phyloP scores from a whole-genome alignment of 1,140 invertebrate species.

The Centruroides vittatus region DNA sequence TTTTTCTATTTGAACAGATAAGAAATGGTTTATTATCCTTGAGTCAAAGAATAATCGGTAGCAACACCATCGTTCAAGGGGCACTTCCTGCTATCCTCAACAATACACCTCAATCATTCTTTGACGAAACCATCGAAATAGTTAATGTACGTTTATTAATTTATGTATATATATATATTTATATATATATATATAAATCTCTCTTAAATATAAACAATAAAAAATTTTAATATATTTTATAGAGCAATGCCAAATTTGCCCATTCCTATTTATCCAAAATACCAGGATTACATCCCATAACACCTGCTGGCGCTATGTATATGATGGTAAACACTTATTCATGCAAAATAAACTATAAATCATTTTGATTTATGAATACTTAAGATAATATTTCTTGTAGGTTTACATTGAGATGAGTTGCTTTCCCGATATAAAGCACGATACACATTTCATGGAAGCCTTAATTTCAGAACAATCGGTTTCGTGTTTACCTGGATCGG shows the following conservation, averaged over 20 bases:
- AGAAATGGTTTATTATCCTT: slow-evolving; percentile 55
- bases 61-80: slow-evolving; percentile 81
- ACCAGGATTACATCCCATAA: slow-evolving; percentile 75
- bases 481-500: slow-evolving; percentile 78
- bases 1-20: slow-evolving; percentile 31
- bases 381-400: slow-evolving; percentile 19
- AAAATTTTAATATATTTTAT: background rate
- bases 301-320: slow-evolving; percentile 96
- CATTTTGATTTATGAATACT: background rate
- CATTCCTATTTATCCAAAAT: slow-evolving; percentile 54
- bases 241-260: slow-evolving; percentile 69
- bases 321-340: slow-evolving; percentile 69
- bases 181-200: background rate
- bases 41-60: slow-evolving; percentile 73
- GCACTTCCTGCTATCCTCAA: slow-evolving; percentile 75
- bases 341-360: background rate
- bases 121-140: slow-evolving; percentile 52
- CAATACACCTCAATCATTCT: slow-evolving; percentile 72
- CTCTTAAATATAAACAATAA: background rate
- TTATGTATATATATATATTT: background rate
- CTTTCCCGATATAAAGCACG: slow-evolving; percentile 55
- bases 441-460: slow-evolving; percentile 73
- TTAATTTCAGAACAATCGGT: slow-evolving; percentile 89
- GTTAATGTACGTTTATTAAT: slow-evolving; percentile 43
- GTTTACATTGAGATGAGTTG: slow-evolving; percentile 51